Evolutionary conservation across 1,140 invertebrate species (phyloP), one percentile per base, ranked within the genome.

Genomic region (Episyrphus balteatus): DNA sequence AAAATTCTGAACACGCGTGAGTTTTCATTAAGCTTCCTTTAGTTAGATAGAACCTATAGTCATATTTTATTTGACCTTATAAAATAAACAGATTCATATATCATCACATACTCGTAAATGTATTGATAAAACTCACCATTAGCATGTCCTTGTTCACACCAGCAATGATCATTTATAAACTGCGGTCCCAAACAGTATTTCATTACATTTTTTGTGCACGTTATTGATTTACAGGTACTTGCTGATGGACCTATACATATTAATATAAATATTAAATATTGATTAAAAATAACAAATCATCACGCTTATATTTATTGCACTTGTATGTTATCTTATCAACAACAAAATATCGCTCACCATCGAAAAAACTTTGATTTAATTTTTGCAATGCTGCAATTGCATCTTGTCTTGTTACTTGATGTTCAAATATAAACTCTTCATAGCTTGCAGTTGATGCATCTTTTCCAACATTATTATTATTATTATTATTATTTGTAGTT

Each of bases 121-220:
- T n/a, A n/a, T 10, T 37, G 36, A 5, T 17, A 3, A 17, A 18
- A 57, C 62, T 62, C 42, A 66, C 63, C 63, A 47, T 57, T 55
- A 43, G 50, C 42, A 41, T 72, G 73, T 51, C 71, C 62, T 55
- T 70, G 61, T 54, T 82, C 78, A 61, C 80, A 82, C 61, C 77
- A 81, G 57, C 79, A 81, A 59, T 82, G 80, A 66, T 82, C 80
- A 46, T 74, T 72, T 44, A 81, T 68, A 44, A 81, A 73, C 55
- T 74, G 72, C 13, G 54, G 56, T 50, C 76, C 70, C 21, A 67
- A 55, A 53, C 79, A 82, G 58, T 82, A 81, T 37, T 60, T 70
- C 47, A 73, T 70, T 61, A 80, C 76, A 39, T 70, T 59, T 32
- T 55, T 49, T 21, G 71, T 75, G 56, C 80, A 82, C 8, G 51